Conservation (phyloP, 2,797 vertebrate species). For the Dryobates pubescens region DNA sequence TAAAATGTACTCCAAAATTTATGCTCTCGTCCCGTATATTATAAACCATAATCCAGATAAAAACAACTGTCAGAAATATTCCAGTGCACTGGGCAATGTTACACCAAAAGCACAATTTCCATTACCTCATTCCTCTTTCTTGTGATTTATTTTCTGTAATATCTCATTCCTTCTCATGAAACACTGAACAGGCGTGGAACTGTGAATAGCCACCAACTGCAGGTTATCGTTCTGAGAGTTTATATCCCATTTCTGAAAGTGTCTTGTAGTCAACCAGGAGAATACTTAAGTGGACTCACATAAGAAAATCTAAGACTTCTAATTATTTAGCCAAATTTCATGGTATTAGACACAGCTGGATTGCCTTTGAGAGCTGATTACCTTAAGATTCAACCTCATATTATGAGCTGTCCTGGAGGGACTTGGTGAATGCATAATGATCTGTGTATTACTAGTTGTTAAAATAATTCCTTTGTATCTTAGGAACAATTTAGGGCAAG, state of each 20-base stretch:
- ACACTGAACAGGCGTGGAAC: not conserved
- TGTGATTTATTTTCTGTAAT: not conserved
- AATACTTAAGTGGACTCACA: not conserved
- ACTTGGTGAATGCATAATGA: not conserved
- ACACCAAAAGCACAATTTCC: not conserved
- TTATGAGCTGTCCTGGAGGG: not conserved
- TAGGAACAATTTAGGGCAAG: not conserved
- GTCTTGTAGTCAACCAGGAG: not conserved
- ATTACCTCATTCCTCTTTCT: not conserved
- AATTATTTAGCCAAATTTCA: not conserved
- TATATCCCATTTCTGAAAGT: not conserved
- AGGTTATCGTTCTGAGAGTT: not conserved
- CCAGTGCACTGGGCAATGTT: not conserved
- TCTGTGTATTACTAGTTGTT: not conserved
- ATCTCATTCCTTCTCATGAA: not conserved
- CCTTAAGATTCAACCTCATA: not conserved
- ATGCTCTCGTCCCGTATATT: not conserved
- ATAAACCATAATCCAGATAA: not conserved
- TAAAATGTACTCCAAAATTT: not conserved
- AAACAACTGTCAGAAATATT: not conserved
- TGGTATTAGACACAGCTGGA: not conserved
- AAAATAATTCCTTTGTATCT: not conserved
- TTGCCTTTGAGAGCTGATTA: not conserved
- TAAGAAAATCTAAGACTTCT: not conserved
- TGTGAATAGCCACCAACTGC: not conserved